A percentile compares a stretch with the other conserved stretches of the same genome.
These are phyloP conservation scores for Tachystola acroxantha DNA, from an alignment of 2,888 invertebrate genomes.

Conservation along the genomic window DNA sequence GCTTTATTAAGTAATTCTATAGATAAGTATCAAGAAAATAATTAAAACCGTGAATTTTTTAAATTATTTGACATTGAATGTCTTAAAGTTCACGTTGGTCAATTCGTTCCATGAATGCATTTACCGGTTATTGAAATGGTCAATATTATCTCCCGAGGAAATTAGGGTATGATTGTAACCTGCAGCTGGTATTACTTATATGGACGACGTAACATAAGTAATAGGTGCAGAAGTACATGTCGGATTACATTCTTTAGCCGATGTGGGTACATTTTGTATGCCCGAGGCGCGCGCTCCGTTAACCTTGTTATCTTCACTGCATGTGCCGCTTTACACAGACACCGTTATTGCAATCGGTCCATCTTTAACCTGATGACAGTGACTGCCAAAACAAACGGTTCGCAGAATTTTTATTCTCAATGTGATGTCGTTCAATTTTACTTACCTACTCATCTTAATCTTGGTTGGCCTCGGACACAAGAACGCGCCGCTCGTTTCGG, in stretches of 20 bases:
- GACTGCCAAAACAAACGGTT: background rate
- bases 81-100: conserved; percentile 2
- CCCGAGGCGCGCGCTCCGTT: conserved; percentile 45
- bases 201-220: conserved; percentile 9
- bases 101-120: conserved; percentile 5
- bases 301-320: conserved; percentile 59
- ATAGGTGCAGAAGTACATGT: conserved; percentile 13
- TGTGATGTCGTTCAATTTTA: too few relatives aligned
- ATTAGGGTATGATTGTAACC: conserved; percentile 11
- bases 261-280: conserved; percentile 39
- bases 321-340: conserved; percentile 30
- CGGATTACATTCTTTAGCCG: conserved; percentile 29
- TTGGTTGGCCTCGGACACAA: too few relatives aligned
- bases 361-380: conserved; percentile 20
- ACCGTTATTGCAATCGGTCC: conserved; percentile 55
- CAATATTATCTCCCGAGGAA: conserved; percentile 12
- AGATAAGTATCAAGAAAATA: background rate
- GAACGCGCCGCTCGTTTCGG: too few relatives aligned
- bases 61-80: conserved; percentile 3
- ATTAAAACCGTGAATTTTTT: background rate
- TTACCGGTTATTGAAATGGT: conserved; percentile 11
- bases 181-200: conserved; percentile 6
- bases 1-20: too few relatives aligned
- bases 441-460: too few relatives aligned
- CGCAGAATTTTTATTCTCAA: background rate